Evolutionary conservation across 64 coral and sea anemone species (phyloP).

Genomic region (Dendronephthya gigantea): DNA sequence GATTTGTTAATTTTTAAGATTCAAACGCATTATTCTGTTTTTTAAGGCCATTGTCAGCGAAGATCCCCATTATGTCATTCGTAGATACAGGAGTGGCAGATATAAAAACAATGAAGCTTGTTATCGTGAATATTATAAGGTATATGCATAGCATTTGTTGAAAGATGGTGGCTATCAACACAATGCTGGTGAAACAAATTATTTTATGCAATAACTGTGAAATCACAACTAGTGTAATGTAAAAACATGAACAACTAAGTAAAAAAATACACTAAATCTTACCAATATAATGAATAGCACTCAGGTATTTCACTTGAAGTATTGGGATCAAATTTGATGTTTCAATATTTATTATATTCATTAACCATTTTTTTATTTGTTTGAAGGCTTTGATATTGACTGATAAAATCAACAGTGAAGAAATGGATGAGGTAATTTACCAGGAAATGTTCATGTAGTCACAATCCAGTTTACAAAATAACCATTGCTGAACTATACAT

Average conservation of each 20-base stretch:
- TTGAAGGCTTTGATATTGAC: constrained; percentile 63
- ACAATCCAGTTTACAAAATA: too few relatives aligned
- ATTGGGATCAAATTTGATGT: background rate
- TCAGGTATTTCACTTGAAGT: too few relatives aligned
- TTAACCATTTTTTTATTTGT: background rate
- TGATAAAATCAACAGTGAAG: constrained; percentile 42
- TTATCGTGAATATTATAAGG: constrained; percentile 71
- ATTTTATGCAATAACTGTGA: too few relatives aligned
- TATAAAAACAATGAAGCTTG: constrained; percentile 63
- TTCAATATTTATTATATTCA: background rate
- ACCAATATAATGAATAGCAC: too few relatives aligned
- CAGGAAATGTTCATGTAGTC: too few relatives aligned
- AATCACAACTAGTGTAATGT: too few relatives aligned
- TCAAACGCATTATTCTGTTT: background rate
- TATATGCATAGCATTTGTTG: background rate
- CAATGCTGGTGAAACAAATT: background rate
- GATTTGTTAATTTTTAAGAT: background rate
- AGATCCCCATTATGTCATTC: constrained; percentile 80
- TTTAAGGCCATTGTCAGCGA: constrained; percentile 68
- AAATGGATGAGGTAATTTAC: constrained; percentile 52
- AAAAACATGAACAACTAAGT: too few relatives aligned
- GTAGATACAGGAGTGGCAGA: constrained; percentile 87
- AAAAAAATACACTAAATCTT: too few relatives aligned
- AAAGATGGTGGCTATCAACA: background rate
- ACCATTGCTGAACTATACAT: too few relatives aligned